Evolutionary conservation across 2,113 vertebrate genomes (phyloP), one percentile per base, ranked within the genome.

Genomic region (Pungitius pungitius): DNA sequence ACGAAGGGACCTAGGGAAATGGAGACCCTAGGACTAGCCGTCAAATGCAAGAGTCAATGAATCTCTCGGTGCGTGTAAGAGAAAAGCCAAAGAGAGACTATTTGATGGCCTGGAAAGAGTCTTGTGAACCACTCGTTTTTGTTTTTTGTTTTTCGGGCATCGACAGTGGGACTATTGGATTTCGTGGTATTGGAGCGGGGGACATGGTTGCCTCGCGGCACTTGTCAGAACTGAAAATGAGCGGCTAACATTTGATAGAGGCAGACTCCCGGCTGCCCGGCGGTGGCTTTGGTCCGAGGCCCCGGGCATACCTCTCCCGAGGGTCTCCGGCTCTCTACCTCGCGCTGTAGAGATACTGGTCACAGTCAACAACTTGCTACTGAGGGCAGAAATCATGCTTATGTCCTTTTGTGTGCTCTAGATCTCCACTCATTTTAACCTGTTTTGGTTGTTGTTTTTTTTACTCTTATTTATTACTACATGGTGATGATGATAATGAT

Each of bases 391-490:
- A 85, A 85, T 86, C 84, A 79, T 64, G 71, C 84, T 73, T 73
- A 58, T 81, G 69, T 90, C 83, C 77, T 47, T 85, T 85, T 78
- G 80, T 91, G 82, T 90, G 90, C 85, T 88, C 87, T 73, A 80
- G 64, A 81, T 85, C 88, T 89, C 87, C 90, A 87, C 83, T 91
- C 87, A 82, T 92, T 90, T 91, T 77, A 85, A 89, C 76, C 80
- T 83, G 22, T 54, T 54, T 6, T 71, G 69, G 82, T 88, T 84
- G n/a, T 87, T 77, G 82, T 70, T 80, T 72, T 69, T 75, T 79
- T 66, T 57, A 70, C 78, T 88, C 85, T 93, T 94, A 93, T 94
- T 94, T 94, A 93, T 95, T 94, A 93, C 86, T 92, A 93, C 88
- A 92, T 89, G 86, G 85, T 89, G 84, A 86, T 91, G 85, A 88